A percentile compares a stretch with the other conserved stretches of the same genome.
phyloP scores from a whole-genome alignment of 2,113 vertebrate species.

The Poeciliopsis prolifica region DNA sequence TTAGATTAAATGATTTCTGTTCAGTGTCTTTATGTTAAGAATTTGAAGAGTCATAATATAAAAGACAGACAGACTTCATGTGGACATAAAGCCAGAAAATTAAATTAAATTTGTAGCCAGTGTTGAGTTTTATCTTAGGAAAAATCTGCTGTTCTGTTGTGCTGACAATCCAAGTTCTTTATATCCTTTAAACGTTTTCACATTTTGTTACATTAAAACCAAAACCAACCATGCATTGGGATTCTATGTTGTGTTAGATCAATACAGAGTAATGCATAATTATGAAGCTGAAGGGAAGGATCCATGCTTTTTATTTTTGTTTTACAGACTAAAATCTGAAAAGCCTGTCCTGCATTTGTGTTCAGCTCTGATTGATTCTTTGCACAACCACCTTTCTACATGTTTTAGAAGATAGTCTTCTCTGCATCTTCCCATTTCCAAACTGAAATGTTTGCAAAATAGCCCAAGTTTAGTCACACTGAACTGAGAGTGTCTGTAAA shows the following conservation, averaged over 20 bases:
- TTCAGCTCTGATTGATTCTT: no score
- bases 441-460: background rate
- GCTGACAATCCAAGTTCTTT: background rate
- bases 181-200: background rate
- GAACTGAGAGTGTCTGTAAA: background rate
- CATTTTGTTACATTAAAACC: background rate
- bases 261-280: background rate
- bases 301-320: no score
- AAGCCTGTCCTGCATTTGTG: no score
- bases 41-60: background rate
- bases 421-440: no score
- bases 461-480: background rate
- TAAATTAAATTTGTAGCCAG: background rate
- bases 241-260: background rate
- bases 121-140: background rate
- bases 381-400: no score
- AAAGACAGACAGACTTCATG: background rate
- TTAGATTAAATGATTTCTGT: background rate
- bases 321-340: no score
- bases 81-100: background rate
- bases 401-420: no score
- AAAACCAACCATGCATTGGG: no score
- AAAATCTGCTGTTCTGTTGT: background rate
- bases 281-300: no score
- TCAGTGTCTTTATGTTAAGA: no score